Percentiles rank a stretch among this genome's conserved stretches.
These are phyloP conservation scores for Chiloscyllium plagiosum DNA, from an alignment of 2,113 vertebrate genomes.

Conservation along the genomic window DNA sequence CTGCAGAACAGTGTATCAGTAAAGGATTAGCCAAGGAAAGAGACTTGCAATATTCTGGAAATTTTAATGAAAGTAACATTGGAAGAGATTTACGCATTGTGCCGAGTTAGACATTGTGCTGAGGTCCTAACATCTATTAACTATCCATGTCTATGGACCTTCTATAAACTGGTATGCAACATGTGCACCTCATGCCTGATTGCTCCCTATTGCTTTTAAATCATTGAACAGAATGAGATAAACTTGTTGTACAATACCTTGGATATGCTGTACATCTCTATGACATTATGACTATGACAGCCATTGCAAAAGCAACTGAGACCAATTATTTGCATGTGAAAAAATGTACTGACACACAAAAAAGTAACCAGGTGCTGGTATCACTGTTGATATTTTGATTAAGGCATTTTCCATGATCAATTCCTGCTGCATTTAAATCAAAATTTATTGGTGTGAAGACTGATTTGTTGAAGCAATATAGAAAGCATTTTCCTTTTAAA, in stretches of 20 bases:
- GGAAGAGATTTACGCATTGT: background rate
- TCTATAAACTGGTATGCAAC: background rate
- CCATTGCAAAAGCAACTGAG: background rate
- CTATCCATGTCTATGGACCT: background rate
- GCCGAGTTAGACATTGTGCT: background rate
- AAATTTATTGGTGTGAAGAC: background rate
- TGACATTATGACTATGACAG: no score
- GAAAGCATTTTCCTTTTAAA: background rate
- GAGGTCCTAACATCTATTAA: background rate
- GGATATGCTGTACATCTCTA: background rate
- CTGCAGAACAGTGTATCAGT: background rate
- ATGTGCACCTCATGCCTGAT: background rate
- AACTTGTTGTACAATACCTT: background rate
- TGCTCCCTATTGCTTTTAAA: background rate
- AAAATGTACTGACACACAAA: background rate
- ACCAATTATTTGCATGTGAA: background rate
- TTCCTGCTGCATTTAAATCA: slow-evolving; percentile 17
- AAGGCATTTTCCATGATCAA: background rate
- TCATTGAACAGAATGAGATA: background rate
- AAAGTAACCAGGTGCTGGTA: background rate
- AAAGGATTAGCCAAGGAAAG: background rate
- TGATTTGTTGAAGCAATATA: background rate
- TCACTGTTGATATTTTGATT: background rate
- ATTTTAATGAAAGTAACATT: background rate
- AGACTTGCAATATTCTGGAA: background rate